A percentile compares a stretch with the other conserved stretches of the same genome.
Conservation (phyloP, 2,888 invertebrate species). For the Arrhopalites spinosus region DNA sequence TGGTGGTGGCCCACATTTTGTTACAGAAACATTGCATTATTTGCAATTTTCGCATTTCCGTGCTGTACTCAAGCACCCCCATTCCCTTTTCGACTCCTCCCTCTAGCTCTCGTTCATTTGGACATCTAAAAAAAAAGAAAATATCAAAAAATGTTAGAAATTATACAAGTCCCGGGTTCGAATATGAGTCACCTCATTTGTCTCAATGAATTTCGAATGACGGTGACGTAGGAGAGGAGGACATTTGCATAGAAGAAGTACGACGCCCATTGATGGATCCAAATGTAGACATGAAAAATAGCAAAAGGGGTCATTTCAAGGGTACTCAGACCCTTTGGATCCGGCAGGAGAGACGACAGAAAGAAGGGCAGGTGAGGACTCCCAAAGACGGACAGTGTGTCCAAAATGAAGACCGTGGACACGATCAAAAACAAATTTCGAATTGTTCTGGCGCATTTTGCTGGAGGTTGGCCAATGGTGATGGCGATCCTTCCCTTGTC, state of each 20-base stretch:
- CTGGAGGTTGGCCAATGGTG: too few species aligned
- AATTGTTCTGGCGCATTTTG: too few species aligned
- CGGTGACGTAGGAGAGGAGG: background rate
- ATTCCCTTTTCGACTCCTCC: too few species aligned
- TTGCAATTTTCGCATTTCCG: background rate
- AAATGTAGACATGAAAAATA: background rate
- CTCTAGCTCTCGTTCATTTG: background rate
- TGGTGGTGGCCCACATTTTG: slow-evolving; percentile 1
- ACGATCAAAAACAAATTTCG: background rate
- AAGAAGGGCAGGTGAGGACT: background rate
- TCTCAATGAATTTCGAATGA: background rate
- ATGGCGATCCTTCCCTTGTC: background rate
- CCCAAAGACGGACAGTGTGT: background rate
- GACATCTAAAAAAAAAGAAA: background rate
- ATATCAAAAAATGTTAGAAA: background rate
- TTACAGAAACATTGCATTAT: background rate
- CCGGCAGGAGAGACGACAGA: background rate
- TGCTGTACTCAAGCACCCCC: too few species aligned
- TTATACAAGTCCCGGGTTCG: background rate
- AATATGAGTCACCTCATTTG: too few species aligned
- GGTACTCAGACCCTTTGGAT: background rate
- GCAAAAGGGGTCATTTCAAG: background rate
- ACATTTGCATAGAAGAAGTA: background rate
- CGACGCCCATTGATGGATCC: background rate
- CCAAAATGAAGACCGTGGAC: background rate